Base-by-base conservation (phyloP, 92 coral and sea anemone species). In the Porites lobata region DNA sequence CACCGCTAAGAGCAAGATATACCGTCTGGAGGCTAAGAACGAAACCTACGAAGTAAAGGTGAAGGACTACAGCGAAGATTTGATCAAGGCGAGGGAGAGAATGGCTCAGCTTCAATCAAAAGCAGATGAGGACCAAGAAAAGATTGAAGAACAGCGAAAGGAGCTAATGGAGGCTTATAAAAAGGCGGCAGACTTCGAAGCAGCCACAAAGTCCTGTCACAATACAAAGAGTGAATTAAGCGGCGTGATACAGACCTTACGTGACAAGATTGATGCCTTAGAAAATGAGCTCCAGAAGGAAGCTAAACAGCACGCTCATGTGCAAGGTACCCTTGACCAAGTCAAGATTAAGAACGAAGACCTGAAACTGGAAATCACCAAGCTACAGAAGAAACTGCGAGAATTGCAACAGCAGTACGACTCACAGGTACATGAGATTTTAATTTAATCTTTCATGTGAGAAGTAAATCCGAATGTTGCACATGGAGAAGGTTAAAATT, bases 271-370 rank as follows among this genome's bases (percentile, higher is more conserved):
- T 66, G 85, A 86, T 58, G 93, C 96, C 50, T 89, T 88, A 65
- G 98, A 95, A 64, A 98, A 98, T 32, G 99, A 98, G 68, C 95
- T 95, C 59, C 99, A 95, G 88, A 91, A 90, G 65, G 99, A 98
- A 78, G 96, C 98, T 79, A 98, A 95, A 85, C 98, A 96, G 76
- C 96, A 94, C 66, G 99, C 99, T 66, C 99, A 98, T 69, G 94
- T 95, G 4, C 90, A 93, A 76, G 99, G 99, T 61, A 94, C 93
- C 63, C 92, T 92, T 54, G 98, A 91, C 65, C 98, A 98, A 68
- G 88, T 89, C 70, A 98, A 94, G 78, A 38, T 86, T 32, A 98
- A 96, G 84, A 95, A 98, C 71, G 98, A 98, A 72, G 92, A 92
- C 67, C 95, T 98, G 14, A 95, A 98, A 80, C 90, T 84, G 75